A percentile compares a stretch with the other conserved stretches of the same genome.
These are phyloP conservation scores for Cepaea nemoralis DNA, from an alignment of 1,140 invertebrate species.

Conservation along the genomic window DNA sequence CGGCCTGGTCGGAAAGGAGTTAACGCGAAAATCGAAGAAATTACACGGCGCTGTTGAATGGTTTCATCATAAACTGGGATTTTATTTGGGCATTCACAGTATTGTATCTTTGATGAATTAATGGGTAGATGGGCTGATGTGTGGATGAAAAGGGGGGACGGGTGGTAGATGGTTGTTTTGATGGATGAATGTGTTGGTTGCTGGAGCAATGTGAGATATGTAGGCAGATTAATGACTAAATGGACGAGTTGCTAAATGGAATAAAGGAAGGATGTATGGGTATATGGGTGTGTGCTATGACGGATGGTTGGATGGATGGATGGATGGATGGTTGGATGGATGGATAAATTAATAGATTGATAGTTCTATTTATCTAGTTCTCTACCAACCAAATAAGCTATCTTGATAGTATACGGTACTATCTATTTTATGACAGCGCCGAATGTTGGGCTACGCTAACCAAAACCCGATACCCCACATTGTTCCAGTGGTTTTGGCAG, in stretches of 20 bases:
- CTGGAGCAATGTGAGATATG: background rate
- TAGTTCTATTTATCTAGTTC: no score
- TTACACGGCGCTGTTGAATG: background rate
- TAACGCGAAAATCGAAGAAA: background rate
- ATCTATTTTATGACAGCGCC: no score
- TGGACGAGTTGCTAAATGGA: background rate
- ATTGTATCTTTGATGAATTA: background rate
- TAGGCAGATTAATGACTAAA: background rate
- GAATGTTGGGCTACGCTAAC: no score
- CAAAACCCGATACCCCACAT: no score
- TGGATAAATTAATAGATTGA: background rate
- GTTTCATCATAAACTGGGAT: background rate
- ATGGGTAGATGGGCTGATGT: no score
- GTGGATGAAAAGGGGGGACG: background rate
- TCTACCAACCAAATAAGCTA: no score
- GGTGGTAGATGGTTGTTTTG: background rate
- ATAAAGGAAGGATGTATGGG: background rate
- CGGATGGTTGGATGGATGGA: slow-evolving; percentile 5
- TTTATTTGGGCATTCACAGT: background rate
- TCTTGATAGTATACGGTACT: no score
- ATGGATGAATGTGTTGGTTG: background rate
- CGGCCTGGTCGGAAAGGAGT: background rate
- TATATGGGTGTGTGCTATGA: background rate
- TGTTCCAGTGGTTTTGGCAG: no score
- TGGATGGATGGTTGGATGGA: slow-evolving; percentile 5